Evolutionary conservation across 2,888 invertebrate species (phyloP), one percentile per base, ranked within the genome.

Genomic region (Mythimna loreyi): DNA sequence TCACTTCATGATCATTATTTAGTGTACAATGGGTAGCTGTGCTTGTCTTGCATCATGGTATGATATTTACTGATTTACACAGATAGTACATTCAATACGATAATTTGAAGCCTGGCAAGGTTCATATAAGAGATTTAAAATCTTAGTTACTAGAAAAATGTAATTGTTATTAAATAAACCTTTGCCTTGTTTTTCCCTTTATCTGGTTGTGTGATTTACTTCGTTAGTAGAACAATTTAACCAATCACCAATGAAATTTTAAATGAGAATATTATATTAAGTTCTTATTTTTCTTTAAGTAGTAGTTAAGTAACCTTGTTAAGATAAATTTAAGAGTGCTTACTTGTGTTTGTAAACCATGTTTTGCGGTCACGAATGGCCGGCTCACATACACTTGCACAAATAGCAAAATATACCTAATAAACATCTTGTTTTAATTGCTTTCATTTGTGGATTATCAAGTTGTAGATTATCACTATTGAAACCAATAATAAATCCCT

Each of bases 251-350:
- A 74, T 81, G 70, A 83, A 75, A 62, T 71, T 71, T 70, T 56
- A 36, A 73, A 62, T 33, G 58, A 57, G n/a, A 63, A 67, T 72
- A 72, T 60, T 66, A 30, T 43, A 43, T 56, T 75, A 67, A 66
- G 78, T 72, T 83, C 74, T 67, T 77, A 61, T 57, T 82, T 81
- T 73, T 56, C n/a, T 72, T 76, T 78, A 62, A 23, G 43, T 82
- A 81, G 66, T 72, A 25, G 70, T 36, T 81, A 76, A 69, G 64
- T 63, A 68, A 64, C 47, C 65, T 81, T 71, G 68, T 72, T 75
- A 78, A 70, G 80, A 75, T 84, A 84, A 85, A 85, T 65, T 81
- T 85, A 85, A 81, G 83, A 83, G 72, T 85, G 83, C 72, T 74
- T 76, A 78, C 36, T 68, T 67, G 75, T 75, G 71, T 80, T 84